Evolutionary conservation across 2,888 invertebrate genomes (phyloP).

Genomic region (Cerastis leucographa): DNA sequence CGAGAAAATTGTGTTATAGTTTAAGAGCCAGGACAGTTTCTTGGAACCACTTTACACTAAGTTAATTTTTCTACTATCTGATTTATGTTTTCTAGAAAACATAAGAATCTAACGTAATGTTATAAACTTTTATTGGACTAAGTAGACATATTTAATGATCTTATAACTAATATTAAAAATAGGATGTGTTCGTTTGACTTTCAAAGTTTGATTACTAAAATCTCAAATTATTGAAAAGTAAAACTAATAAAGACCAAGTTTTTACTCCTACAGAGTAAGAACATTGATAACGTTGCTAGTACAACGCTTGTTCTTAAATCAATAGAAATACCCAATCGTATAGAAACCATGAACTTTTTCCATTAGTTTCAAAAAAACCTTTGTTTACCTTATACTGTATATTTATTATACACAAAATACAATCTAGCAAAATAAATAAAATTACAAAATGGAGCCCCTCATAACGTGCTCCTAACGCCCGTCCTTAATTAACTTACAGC

Average conservation of each 20-base stretch:
- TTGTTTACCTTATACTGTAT: background rate
- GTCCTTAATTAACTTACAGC: background rate
- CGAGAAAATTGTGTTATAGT: slow-evolving; percentile 10
- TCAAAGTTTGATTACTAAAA: background rate
- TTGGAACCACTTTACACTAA: slow-evolving; percentile 5
- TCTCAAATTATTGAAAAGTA: background rate
- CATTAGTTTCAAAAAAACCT: background rate
- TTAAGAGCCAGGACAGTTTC: background rate
- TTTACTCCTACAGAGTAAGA: background rate
- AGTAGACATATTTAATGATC: background rate
- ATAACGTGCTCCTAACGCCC: background rate
- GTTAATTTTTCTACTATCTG: background rate
- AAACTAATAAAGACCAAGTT: background rate
- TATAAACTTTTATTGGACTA: background rate
- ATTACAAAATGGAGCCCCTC: background rate
- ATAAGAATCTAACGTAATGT: background rate
- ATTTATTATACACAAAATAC: background rate
- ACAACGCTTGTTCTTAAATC: background rate
- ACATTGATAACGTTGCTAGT: background rate
- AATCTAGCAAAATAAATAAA: too few relatives aligned
- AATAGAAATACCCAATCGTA: background rate
- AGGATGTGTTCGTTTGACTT: background rate
- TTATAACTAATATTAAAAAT: background rate
- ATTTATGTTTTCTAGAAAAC: background rate
- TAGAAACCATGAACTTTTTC: background rate